phyloP scores from a whole-genome alignment of 2,113 vertebrate genomes.

The Chloroceryle aenea region DNA sequence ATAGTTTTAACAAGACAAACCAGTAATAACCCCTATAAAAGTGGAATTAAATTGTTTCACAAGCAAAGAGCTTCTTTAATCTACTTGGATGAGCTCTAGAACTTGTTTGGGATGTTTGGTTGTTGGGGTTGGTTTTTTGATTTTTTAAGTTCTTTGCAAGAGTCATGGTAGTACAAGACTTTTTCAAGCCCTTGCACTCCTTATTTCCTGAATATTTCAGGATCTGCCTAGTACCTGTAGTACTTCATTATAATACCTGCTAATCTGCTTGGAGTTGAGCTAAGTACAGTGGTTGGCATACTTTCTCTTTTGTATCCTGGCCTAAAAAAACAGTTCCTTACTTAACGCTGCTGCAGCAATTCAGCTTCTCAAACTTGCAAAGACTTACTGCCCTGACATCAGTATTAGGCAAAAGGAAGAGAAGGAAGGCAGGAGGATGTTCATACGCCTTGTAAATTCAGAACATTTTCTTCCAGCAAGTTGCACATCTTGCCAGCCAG shows the following conservation, averaged over 20 bases:
- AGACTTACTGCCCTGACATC: neutral
- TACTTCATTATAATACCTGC: neutral
- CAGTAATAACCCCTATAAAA: neutral
- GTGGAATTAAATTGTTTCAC: neutral
- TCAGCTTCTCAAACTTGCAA: neutral
- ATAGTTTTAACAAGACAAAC: neutral
- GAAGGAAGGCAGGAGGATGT: neutral
- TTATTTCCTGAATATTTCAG: neutral
- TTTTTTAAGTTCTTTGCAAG: neutral
- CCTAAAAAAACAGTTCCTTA: neutral
- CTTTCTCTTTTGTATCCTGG: neutral
- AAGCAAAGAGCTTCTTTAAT: neutral
- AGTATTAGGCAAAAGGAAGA: neutral
- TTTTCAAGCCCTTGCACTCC: neutral
- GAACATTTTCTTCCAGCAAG: constrained; percentile 18
- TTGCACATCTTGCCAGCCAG: neutral
- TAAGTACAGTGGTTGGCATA: neutral
- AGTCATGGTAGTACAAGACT: neutral
- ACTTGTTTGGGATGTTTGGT: neutral
- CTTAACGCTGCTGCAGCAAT: neutral
- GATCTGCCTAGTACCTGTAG: neutral
- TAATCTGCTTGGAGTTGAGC: neutral
- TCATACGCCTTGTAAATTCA: neutral
- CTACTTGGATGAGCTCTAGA: neutral
- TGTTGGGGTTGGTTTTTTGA: neutral